Evolutionary conservation across 2,888 invertebrate species (phyloP).

Genomic region (Pyrochroa serraticornis): DNA sequence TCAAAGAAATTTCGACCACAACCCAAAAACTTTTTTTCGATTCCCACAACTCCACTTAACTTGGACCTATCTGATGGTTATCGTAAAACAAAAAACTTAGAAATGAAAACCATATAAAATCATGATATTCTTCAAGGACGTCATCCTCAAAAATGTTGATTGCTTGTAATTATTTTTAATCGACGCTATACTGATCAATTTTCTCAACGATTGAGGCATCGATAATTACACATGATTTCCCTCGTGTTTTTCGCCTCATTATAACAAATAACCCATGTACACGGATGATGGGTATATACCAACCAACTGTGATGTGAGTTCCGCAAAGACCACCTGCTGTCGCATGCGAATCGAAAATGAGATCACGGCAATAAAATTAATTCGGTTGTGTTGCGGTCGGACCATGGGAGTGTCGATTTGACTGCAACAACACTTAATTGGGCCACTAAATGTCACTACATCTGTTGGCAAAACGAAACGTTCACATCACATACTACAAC

Average conservation of each 20-base stretch:
- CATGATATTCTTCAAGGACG: slow-evolving; percentile 6
- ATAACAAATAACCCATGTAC: slow-evolving; percentile 2
- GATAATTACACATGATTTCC: slow-evolving; percentile 10
- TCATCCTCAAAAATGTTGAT: slow-evolving; percentile 34
- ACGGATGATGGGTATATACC: neutral
- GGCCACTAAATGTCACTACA: neutral
- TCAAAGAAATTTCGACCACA: too few relatives aligned
- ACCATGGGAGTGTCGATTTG: slow-evolving; percentile 5
- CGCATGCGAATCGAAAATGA: slow-evolving; percentile 4
- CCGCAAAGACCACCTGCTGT: slow-evolving; percentile 11
- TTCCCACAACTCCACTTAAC: too few relatives aligned
- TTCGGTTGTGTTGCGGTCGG: slow-evolving; percentile 1
- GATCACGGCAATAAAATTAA: slow-evolving; percentile 13
- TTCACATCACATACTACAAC: too few relatives aligned
- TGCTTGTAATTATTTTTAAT: slow-evolving; percentile 40
- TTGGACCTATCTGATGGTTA: too few relatives aligned
- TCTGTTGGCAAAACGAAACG: too few relatives aligned
- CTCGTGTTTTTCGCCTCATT: neutral
- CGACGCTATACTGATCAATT: slow-evolving; percentile 32
- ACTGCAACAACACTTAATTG: slow-evolving; percentile 8
- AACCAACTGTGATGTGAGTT: slow-evolving; percentile 2
- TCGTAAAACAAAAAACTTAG: too few relatives aligned
- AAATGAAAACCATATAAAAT: too few relatives aligned
- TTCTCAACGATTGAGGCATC: slow-evolving; percentile 35
- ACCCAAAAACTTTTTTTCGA: too few relatives aligned